Percentiles rank a stretch among this genome's conserved stretches.
phyloP scores from a whole-genome alignment of 2,113 vertebrate species.

The Corydoras sp. region DNA sequence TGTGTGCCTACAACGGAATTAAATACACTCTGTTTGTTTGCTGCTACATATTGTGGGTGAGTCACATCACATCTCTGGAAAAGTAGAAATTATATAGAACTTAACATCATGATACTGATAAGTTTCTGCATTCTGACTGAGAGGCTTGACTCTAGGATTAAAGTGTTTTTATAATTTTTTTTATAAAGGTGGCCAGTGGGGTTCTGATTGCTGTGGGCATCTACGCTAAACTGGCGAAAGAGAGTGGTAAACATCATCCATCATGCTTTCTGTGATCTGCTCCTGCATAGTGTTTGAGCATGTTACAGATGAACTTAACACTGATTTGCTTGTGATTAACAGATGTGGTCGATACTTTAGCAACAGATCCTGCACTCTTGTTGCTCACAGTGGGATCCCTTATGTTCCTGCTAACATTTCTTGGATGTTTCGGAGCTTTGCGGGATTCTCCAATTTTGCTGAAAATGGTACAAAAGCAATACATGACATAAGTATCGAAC shows the following conservation, averaged over 20 bases:
- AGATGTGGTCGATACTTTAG: slow-evolving; percentile 71
- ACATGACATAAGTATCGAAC: too few relatives aligned
- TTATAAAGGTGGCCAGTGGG: slow-evolving; percentile 68
- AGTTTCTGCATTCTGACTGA: too few relatives aligned
- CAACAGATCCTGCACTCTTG: slow-evolving; percentile 66
- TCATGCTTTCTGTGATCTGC: too few relatives aligned
- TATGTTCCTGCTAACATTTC: slow-evolving; percentile 69
- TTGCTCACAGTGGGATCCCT: slow-evolving; percentile 62
- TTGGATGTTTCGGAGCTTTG: slow-evolving; percentile 70
- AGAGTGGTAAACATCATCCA: slow-evolving; percentile 55
- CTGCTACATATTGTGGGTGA: slow-evolving; percentile 51
- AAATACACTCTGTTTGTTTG: slow-evolving; percentile 42
- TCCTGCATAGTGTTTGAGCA: too few relatives aligned
- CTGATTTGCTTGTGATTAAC: slow-evolving; percentile 13
- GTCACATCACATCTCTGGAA: not conserved
- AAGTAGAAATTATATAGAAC: too few relatives aligned
- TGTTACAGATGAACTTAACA: not conserved
- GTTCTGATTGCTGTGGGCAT: slow-evolving; percentile 67
- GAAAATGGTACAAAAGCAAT: slow-evolving; percentile 46
- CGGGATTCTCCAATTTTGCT: slow-evolving; percentile 61
- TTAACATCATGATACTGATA: too few relatives aligned
- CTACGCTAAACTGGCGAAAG: slow-evolving; percentile 73
- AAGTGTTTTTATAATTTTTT: not conserved
- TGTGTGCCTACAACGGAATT: slow-evolving; percentile 30
- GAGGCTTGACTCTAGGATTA: too few relatives aligned